phyloP scores from a whole-genome alignment of 2,113 vertebrate species.

The Collichthys lucidus region DNA sequence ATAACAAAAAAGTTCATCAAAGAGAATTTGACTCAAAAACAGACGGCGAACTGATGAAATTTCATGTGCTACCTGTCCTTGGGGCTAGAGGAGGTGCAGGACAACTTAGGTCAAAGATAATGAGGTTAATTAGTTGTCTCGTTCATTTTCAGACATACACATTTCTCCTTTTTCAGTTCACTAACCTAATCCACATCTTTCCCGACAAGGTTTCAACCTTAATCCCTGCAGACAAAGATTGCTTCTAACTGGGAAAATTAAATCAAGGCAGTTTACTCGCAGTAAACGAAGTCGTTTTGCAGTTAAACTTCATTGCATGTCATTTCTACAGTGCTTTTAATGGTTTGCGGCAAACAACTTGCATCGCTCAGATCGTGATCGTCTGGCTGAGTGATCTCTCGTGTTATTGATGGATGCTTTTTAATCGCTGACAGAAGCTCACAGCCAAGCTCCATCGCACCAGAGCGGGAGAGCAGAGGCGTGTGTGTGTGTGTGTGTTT shows the following conservation, averaged over 20 bases:
- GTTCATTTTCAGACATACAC: slow-evolving; percentile 36
- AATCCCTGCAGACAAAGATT: slow-evolving; percentile 9
- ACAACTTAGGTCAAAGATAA: slow-evolving; percentile 14
- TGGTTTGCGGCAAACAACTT: too few species aligned
- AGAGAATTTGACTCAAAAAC: neutral
- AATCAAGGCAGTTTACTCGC: neutral
- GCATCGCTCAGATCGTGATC: too few species aligned
- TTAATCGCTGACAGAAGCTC: too few species aligned
- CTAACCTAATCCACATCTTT: slow-evolving; percentile 6
- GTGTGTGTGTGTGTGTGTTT: too few species aligned
- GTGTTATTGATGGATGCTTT: too few species aligned
- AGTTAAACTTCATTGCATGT: too few species aligned
- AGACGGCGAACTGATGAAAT: neutral
- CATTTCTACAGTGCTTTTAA: too few species aligned
- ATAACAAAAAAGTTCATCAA: neutral
- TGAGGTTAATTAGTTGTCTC: slow-evolving; percentile 33
- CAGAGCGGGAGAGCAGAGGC: too few species aligned
- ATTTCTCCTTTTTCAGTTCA: neutral
- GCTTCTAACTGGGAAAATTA: neutral
- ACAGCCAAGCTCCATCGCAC: too few species aligned
- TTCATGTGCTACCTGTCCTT: neutral
- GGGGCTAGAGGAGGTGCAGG: neutral
- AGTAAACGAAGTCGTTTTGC: too few species aligned
- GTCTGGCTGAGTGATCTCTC: too few species aligned
- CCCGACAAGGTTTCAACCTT: neutral